Evolutionary conservation across 1,140 invertebrate genomes (phyloP), one percentile per base, ranked within the genome.

Genomic region (Hypsibius dujardini): DNA sequence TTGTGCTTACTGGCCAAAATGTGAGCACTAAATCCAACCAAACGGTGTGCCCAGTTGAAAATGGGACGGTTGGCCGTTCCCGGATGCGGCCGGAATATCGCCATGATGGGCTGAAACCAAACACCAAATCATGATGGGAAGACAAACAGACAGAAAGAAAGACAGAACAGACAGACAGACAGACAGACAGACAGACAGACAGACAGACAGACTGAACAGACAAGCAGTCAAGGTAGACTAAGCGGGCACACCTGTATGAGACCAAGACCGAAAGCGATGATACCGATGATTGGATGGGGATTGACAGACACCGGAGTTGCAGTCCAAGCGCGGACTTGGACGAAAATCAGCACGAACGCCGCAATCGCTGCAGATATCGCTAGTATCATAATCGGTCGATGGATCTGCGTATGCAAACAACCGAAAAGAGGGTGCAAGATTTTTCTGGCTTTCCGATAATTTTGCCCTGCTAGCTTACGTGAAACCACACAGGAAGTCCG

Each of bases 1-100:
- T 45, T 42, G 62, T 85, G 59, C 79, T 76, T 83, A 94, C 92
- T 89, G 76, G 85, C 90, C 71, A 93, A 82, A 74, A 94, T 90
- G 77, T 94, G 90, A 1, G 91, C 92, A n/a, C 86, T 80, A 79
- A 94, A 95, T 69, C 93, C 93, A 74, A 90, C 84, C 59, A 90
- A 81, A 90, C 92, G 96, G 80, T 96, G 92, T 15, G 85, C 76
- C 92, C 92, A 96, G 79, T 98, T 98, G 82, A 96, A 95, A 71
- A 93, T 81, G 0, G 87, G 85, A 71, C 92, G 82, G 75, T 85
- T 87, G 1, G 86, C 83, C 62, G 88, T 86, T 69, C 86, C 87
- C 0, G 92, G 90, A 77, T 88, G 85, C 1, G 90, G 91, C 71
- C 93, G 85, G 78, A 93, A 87, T 47, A 87, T 84, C 2, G 90